A percentile compares a stretch with the other conserved stretches of the same genome.
phyloP scores from a whole-genome alignment of 1,140 invertebrate genomes.

The Helicoverpa armigera region DNA sequence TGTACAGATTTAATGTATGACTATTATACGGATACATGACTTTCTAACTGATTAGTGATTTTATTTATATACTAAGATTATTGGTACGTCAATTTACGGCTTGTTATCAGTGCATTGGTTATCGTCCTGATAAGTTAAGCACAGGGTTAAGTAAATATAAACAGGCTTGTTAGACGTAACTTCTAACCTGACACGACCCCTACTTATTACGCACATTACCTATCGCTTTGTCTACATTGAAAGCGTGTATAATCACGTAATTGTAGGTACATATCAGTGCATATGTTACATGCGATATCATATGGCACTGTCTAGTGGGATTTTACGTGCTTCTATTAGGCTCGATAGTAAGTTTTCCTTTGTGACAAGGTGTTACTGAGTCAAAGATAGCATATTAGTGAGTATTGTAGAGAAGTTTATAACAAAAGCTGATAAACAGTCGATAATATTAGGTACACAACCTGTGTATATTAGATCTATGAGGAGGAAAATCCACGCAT shows the following conservation, averaged over 20 bases:
- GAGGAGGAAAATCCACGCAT: too few relatives aligned
- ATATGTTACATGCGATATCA: neutral
- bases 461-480: too few relatives aligned
- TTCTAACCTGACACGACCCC: slow-evolving; percentile 11
- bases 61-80: slow-evolving; percentile 22
- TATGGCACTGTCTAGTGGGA: neutral
- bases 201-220: slow-evolving; percentile 9
- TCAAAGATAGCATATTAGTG: too few relatives aligned
- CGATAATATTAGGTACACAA: too few relatives aligned
- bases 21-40: neutral
- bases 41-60: neutral
- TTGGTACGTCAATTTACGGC: slow-evolving; percentile 1
- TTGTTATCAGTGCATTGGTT: neutral
- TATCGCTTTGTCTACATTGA: slow-evolving; percentile 27
- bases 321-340: neutral
- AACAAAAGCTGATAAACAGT: too few relatives aligned
- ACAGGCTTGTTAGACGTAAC: neutral
- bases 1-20: neutral
- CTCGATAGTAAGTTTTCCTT: neutral
- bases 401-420: too few relatives aligned
- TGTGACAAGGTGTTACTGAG: too few relatives aligned
- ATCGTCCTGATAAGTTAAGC: neutral
- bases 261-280: slow-evolving; percentile 1
- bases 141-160: slow-evolving; percentile 24
- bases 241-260: slow-evolving; percentile 25